Conservation (phyloP, 2,888 invertebrate genomes). For the Apodemia hepburni region DNA sequence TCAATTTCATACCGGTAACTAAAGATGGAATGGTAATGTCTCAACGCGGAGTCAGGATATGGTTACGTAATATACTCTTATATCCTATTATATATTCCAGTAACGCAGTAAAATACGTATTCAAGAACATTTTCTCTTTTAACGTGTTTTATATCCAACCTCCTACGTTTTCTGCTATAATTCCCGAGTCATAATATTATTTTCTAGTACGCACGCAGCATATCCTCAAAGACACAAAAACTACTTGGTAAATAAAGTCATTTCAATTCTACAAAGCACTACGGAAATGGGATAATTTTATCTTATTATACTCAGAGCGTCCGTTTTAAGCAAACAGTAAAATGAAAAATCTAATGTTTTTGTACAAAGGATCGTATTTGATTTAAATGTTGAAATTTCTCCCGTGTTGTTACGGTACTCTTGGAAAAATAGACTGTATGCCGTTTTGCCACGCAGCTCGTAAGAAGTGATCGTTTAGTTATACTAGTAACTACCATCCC, state of each 20-base stretch:
- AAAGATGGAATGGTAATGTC: not conserved
- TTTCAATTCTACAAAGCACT: not conserved
- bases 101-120: not conserved
- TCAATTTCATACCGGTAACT: too few relatives aligned
- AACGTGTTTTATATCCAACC: not conserved
- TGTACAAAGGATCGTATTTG: too few relatives aligned
- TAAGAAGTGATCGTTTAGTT: too few relatives aligned
- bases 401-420: too few relatives aligned
- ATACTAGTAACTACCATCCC: too few relatives aligned
- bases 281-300: not conserved
- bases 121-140: slow-evolving; percentile 6
- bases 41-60: not conserved
- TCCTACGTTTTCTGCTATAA: not conserved
- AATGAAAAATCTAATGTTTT: too few relatives aligned
- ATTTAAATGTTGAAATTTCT: too few relatives aligned
- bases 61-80: not conserved
- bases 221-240: not conserved
- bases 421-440: too few relatives aligned
- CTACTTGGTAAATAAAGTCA: not conserved
- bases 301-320: not conserved
- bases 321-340: too few relatives aligned
- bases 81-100: not conserved
- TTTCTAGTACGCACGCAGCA: not conserved
- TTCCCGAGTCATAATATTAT: not conserved
- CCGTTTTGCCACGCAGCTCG: too few relatives aligned